Evolutionary conservation across 2,797 vertebrate species (phyloP).

Genomic region (Cyprinella venusta): DNA sequence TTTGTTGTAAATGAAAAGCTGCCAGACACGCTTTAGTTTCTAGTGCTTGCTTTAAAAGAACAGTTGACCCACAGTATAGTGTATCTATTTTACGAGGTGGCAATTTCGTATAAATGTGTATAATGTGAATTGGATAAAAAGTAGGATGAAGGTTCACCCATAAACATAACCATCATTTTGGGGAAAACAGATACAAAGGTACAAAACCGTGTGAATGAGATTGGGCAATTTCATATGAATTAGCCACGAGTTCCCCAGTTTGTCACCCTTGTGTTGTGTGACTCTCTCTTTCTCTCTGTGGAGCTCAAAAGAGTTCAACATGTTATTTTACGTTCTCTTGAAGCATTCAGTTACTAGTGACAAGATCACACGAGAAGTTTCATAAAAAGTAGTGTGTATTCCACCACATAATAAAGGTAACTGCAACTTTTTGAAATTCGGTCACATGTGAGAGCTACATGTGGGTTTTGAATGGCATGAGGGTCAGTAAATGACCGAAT

Average conservation of each 20-base stretch:
- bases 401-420: no score
- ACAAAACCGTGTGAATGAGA: not conserved
- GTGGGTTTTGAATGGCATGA: not conserved
- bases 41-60: not conserved
- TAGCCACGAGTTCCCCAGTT: not conserved
- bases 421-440: not conserved
- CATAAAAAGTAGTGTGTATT: no score
- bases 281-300: no score
- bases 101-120: not conserved
- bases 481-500: not conserved
- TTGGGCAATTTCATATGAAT: not conserved
- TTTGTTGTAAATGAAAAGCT: slow-evolving; percentile 2
- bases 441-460: not conserved
- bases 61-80: no score
- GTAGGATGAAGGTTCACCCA: not conserved
- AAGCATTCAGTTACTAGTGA: not conserved
- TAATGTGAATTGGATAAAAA: not conserved
- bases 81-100: not conserved
- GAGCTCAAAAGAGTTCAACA: not conserved
- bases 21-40: not conserved
- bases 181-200: not conserved
- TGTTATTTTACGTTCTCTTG: not conserved
- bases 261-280: no score
- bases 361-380: not conserved
- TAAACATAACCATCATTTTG: not conserved